Evolutionary conservation across 1,140 invertebrate genomes (phyloP).

Genomic region (Penaeus chinensis): DNA sequence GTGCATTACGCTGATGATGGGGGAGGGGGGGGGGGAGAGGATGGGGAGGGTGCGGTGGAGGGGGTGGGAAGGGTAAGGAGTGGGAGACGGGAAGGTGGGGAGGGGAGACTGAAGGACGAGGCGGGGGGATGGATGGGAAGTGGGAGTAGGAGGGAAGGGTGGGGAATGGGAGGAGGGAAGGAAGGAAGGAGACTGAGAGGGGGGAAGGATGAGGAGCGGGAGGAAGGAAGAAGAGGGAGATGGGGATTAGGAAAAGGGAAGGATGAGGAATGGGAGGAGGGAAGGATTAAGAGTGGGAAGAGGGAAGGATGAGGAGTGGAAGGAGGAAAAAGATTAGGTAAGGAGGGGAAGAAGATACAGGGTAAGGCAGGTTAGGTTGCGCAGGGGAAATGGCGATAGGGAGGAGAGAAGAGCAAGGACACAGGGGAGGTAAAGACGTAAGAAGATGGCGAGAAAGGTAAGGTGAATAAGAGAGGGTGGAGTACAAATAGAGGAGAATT

Average conservation of each 20-base stretch:
- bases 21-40: not conserved
- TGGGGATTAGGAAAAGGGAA: not conserved
- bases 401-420: too few species aligned
- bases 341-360: too few species aligned
- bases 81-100: not conserved
- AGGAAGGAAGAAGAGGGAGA: not conserved
- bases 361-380: too few species aligned
- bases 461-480: too few species aligned
- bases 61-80: not conserved
- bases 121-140: too few species aligned
- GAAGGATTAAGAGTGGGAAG: not conserved
- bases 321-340: not conserved
- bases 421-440: too few species aligned
- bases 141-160: not conserved
- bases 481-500: too few species aligned
- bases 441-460: too few species aligned
- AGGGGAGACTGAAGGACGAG: not conserved
- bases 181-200: not conserved
- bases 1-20: too few species aligned
- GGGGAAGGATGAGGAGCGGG: not conserved
- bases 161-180: not conserved
- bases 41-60: not conserved
- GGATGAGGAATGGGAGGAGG: not conserved
- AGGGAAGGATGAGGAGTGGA: not conserved
- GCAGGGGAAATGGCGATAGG: too few species aligned